Evolutionary conservation across 2,888 invertebrate genomes (phyloP), one percentile per base, ranked within the genome.

Genomic region (Heliconius cydno): DNA sequence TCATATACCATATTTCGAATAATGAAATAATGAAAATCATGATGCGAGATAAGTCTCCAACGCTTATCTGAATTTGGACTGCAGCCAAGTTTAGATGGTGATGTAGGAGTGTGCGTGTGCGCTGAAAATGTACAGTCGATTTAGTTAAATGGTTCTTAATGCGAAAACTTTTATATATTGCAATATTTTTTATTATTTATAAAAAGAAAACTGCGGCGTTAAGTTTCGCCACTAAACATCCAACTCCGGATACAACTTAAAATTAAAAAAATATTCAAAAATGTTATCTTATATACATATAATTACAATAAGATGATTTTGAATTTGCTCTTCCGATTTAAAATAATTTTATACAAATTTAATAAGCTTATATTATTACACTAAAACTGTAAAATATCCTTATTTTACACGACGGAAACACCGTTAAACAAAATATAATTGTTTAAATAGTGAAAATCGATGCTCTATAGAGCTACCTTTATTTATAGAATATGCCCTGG

Each of bases 1-100:
- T 19, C 28, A 63, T 46, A 72, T 57, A 72, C 72, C 38, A 28
- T 75, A 46, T 67, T 52, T 63, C 60, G 75, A 71, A 80, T 78
- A 81, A 77, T 80, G 66, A 77, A 78, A 82, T 80, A 82, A 83
- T 82, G 77, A 78, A 80, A 82, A 83, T 84, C 82, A 82, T 83
- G 82, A 78, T 72, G 80, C 79, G 82, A 77, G 80, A 83, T 82
- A 80, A 80, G 82, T 84, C 78, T 84, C 82, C 85, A 81, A 82
- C 76, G 78, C 82, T 83, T 83, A 82, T 84, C 83, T 60, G 82
- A 83, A 78, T 82, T 87, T 92, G 92, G 92, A 92, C 72, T 4
- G n/a, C 5, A 22, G 91, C 92, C 92, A 92, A 84, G 84, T 81
- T 85, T 85, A 88, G 89, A 89, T 87, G 88, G 88, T 88, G 89